Conservation (phyloP, 2,888 invertebrate genomes). For the Vandiemenella viatica region DNA sequence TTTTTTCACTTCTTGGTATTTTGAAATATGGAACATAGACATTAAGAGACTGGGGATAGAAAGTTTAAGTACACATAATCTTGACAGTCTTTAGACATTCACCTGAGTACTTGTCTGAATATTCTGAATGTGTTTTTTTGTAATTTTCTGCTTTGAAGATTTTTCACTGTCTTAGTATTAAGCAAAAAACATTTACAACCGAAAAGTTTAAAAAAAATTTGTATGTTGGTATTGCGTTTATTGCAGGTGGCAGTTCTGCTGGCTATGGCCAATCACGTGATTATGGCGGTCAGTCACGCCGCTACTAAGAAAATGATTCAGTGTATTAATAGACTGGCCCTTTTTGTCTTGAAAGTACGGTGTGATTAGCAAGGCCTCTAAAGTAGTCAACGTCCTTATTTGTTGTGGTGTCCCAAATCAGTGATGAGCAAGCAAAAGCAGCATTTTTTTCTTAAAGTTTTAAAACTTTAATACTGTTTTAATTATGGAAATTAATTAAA, state of each 20-base stretch:
- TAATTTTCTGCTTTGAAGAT: not conserved
- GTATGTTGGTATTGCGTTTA: constrained; percentile 12
- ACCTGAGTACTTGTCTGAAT: not conserved
- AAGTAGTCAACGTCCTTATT: not conserved
- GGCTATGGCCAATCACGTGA: constrained; percentile 15
- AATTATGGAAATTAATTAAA: too few relatives aligned
- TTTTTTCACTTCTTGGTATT: too few relatives aligned
- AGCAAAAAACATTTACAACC: not conserved
- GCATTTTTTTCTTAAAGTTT: not conserved
- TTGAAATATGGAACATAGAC: too few relatives aligned
- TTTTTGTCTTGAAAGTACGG: not conserved
- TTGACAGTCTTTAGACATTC: too few relatives aligned
- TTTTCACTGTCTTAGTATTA: not conserved
- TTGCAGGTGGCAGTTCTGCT: constrained; percentile 15
- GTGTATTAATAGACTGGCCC: not conserved
- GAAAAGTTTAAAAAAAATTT: constrained; percentile 3
- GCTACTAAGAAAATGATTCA: constrained; percentile 10
- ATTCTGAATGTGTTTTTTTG: not conserved
- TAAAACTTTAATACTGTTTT: too few relatives aligned
- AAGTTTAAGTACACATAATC: too few relatives aligned
- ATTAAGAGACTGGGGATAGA: too few relatives aligned
- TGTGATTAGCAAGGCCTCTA: not conserved
- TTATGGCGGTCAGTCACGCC: constrained; percentile 15
- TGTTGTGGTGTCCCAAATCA: not conserved
- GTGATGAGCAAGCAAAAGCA: not conserved